These are phyloP conservation scores for Zootoca vivipara DNA, from an alignment of 2,113 vertebrate genomes.

Conservation along the genomic window DNA sequence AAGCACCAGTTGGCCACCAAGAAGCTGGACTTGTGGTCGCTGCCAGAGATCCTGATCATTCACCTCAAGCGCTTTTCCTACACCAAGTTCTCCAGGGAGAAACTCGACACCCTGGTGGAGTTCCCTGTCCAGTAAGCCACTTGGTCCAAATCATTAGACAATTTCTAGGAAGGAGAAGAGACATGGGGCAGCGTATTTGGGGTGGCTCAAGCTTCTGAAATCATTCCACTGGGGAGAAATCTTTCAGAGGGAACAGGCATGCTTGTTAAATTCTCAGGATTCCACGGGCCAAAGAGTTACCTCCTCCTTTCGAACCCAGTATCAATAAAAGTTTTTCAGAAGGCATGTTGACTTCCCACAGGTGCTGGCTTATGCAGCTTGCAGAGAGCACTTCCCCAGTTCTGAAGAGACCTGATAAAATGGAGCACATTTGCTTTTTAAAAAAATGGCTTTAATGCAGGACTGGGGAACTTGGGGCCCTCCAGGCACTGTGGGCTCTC, in stretches of 20 bases:
- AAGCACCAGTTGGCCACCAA: conserved; percentile 89
- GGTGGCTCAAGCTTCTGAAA: not conserved
- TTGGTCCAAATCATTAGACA: too few species aligned
- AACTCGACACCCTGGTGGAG: conserved; percentile 87
- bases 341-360: not conserved
- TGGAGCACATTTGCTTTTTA: not conserved
- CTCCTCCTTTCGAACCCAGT: too few species aligned
- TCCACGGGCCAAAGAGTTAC: not conserved
- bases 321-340: not conserved
- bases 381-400: too few species aligned
- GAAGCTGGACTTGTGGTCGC: conserved; percentile 89
- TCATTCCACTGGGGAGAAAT: not conserved
- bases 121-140: conserved; percentile 82
- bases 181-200: too few species aligned
- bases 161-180: not conserved
- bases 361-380: too few species aligned
- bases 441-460: too few species aligned
- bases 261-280: not conserved
- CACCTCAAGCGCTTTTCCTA: conserved; percentile 91
- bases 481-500: too few species aligned
- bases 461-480: too few species aligned
- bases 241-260: not conserved
- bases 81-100: conserved; percentile 86
- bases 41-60: conserved; percentile 88
- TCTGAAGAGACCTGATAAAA: too few species aligned